Evolutionary conservation across 2,113 vertebrate genomes (phyloP).

Genomic region (Psilopogon haemacephalus): DNA sequence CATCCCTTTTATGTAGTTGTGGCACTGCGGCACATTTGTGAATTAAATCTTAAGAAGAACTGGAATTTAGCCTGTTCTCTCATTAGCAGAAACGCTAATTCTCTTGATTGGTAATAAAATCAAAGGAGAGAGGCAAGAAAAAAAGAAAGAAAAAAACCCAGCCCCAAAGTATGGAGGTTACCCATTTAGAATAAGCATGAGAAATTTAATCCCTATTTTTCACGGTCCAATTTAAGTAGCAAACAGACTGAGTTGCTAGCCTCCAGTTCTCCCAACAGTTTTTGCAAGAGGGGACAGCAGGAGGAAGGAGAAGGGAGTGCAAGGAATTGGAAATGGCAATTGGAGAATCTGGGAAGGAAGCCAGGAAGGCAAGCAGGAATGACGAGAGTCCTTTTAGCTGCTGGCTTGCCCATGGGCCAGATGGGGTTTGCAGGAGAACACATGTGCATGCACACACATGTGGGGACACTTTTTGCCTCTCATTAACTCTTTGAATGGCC

Average conservation of each 20-base stretch:
- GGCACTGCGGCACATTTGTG: background rate
- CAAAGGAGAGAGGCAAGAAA: background rate
- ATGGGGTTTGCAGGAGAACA: rapidly evolving
- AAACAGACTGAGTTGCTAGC: background rate
- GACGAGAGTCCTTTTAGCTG: background rate
- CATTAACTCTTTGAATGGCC: background rate
- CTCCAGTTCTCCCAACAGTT: background rate
- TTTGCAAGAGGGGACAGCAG: background rate
- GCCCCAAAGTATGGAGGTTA: background rate
- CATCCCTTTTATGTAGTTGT: background rate
- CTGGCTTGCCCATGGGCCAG: background rate
- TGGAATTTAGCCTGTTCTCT: background rate
- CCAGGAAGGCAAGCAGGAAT: background rate
- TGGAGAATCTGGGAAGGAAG: background rate
- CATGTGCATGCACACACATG: rapidly evolving
- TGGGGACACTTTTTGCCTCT: background rate
- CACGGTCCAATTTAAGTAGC: background rate
- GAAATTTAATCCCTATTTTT: background rate
- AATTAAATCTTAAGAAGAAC: constrained; percentile 4
- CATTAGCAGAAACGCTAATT: constrained; percentile 1
- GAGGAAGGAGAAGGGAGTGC: background rate
- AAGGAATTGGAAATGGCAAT: background rate
- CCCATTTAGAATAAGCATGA: background rate
- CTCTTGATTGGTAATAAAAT: constrained; percentile 1
- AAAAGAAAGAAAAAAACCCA: background rate